Base-by-base conservation (phyloP, 2,113 vertebrate species). In the Datnioides undecimradiatus region DNA sequence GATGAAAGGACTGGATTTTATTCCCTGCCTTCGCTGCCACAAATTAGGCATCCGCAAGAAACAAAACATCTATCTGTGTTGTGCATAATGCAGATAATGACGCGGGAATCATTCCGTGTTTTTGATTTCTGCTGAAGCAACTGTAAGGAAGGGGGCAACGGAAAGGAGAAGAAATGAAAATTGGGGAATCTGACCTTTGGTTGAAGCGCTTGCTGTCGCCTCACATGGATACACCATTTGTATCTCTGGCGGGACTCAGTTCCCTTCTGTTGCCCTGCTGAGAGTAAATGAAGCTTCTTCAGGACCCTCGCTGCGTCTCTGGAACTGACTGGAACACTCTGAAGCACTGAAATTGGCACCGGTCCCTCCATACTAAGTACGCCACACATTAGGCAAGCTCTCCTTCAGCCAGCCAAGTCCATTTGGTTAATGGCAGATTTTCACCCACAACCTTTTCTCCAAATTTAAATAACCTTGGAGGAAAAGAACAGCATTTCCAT, bases 271-370 rank as follows among this genome's bases (percentile, higher is more conserved):
- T 64, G 49, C 43, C 91, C 91, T 83, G 92, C 88, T 93, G 92
- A 84, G 92, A 85, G 68, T 87, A 90, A 92, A 92, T 91, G 90
- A 92, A 90, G 88, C 89, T 91, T 93, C 88, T 79, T 77, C 57
- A 27, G 86, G 84, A 88, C 84, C 79, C 92, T 91, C 8, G 77
- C 93, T 91, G 93, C 21, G 91, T 87, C 70, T 86, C 83, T 86
- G 88, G 80, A 92, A 84, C 88, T 73, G 80, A 76, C 85, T 70
- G 55, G 78, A 87, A 80, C 73, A 45, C 82, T 84, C 73, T 34
- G 79, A 91, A 89, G 83, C 82, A 75, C 63, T 57, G 41, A 70
- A 88, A 79, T 73, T 92, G 91, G 90, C 90, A 72, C n/a, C 2
- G 63, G 67, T 82, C 27, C 80, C 88, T 55, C 49, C 86, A 57